Percentiles rank a stretch among this genome's conserved stretches.
phyloP scores from a whole-genome alignment of 2,113 vertebrate genomes.

The Atrichornis clamosus region DNA sequence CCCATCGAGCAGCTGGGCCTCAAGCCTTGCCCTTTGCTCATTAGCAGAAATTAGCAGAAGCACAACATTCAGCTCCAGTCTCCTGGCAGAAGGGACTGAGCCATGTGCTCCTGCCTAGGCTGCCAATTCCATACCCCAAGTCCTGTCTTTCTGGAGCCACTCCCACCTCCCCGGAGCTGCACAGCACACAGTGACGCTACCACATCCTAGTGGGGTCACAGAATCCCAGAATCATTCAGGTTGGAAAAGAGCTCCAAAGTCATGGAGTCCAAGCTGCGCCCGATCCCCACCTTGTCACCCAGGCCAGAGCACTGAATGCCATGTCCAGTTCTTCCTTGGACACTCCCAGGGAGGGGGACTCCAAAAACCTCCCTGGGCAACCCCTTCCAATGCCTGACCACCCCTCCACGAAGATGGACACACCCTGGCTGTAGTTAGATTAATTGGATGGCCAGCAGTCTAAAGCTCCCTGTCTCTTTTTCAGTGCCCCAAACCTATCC shows the following conservation, averaged over 20 bases:
- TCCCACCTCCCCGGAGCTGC: neutral
- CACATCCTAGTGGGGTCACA: neutral
- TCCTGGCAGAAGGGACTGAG: neutral
- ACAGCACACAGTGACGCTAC: accelerated
- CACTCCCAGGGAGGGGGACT: neutral
- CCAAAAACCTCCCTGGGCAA: neutral
- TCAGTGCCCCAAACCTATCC: neutral
- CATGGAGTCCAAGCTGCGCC: neutral
- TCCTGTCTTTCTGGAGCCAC: neutral
- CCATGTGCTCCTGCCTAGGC: neutral
- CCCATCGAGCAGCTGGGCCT: neutral
- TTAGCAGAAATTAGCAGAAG: neutral
- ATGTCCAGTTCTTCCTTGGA: accelerated
- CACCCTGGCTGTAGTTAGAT: neutral
- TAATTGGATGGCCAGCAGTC: neutral
- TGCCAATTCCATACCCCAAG: neutral
- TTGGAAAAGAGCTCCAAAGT: neutral
- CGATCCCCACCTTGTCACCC: accelerated
- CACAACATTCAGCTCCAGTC: neutral
- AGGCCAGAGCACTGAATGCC: neutral
- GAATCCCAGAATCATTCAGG: neutral
- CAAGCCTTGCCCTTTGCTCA: neutral
- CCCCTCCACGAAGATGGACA: neutral
- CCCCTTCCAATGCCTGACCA: neutral
- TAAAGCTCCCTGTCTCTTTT: neutral